Evolutionary conservation across 2,113 vertebrate species (phyloP), one percentile per base, ranked within the genome.

Genomic region (Gasterosteus aculeatus): DNA sequence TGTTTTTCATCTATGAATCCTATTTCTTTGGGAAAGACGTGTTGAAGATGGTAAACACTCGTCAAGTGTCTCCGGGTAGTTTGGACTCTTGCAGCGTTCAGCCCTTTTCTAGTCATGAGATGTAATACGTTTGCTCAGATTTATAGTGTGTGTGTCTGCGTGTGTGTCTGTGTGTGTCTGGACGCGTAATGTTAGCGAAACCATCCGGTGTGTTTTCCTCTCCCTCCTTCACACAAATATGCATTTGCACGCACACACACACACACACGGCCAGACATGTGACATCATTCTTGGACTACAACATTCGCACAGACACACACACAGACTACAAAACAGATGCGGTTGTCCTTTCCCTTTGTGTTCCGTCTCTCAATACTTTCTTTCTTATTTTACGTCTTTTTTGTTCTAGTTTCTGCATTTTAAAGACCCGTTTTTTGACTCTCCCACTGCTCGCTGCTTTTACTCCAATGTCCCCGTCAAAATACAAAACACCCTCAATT

Each of bases 261-360:
- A 69, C 80, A 80, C 84, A 82, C 80, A 86, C 67, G 78, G 73
- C 75, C 84, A 91, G 88, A 90, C 89, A 86, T 89, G 83, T 88
- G 83, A 91, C 81, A 86, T 90, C 88, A 89, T 83, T 81, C 77
- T 90, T 77, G 80, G 87, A 90, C 85, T 10, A 4, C 77, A 80
- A 66, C 78, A 54, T 83, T 69, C 58, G 62, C 65, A 71, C 69
- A 84, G 22, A 78, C 72, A 64, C 14, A 78, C 51, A 57, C 58
- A 58, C 44, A 53, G 72, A 44, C 33, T 10, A 67, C 74, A 84
- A 84, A 88, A 77, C 89, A 89, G 85, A 89, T 87, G 85, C 74
- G 80, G 58, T 83, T 61, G 69, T 90, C 88, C 88, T 85, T 85
- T 81, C 73, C 70, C 29, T 33, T 67, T 47, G 14, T 69, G 63